phyloP scores from a whole-genome alignment of 2,797 vertebrate species.

The Halcyon smyrnensis region DNA sequence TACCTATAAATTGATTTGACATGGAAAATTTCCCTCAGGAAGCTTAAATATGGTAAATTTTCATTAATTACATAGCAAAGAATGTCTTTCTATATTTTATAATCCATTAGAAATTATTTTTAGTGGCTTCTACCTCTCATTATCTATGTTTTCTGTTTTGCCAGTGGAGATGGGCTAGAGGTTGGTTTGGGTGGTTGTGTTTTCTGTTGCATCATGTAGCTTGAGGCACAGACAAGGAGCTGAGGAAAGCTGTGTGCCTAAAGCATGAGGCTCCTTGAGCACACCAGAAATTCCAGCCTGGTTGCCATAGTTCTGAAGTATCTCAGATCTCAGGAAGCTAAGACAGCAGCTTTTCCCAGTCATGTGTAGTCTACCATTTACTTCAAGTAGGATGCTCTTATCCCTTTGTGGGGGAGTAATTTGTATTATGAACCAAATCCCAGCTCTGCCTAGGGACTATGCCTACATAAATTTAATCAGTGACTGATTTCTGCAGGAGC shows the following conservation, averaged over 20 bases:
- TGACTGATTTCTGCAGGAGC: not conserved
- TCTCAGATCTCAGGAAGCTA: not conserved
- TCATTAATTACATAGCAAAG: conserved; percentile 82
- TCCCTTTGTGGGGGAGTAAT: not conserved
- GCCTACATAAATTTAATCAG: not conserved
- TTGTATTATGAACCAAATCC: not conserved
- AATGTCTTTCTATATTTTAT: conserved; percentile 77
- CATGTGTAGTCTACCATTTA: not conserved
- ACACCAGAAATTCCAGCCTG: not conserved
- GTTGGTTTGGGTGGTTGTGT: not conserved
- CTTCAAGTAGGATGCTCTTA: not conserved
- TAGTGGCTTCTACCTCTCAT: not conserved
- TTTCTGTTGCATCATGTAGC: not conserved
- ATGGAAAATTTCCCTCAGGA: conserved; percentile 78
- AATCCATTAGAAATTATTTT: conserved; percentile 60
- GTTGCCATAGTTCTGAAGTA: not conserved
- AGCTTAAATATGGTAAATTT: conserved; percentile 81
- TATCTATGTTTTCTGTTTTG: not conserved
- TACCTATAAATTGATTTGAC: conserved; percentile 83
- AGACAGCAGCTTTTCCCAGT: not conserved
- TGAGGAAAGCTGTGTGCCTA: not conserved
- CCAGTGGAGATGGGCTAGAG: not conserved
- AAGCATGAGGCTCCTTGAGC: not conserved
- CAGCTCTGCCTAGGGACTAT: not conserved
- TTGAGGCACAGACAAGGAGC: not conserved